Evolutionary conservation across 2,113 vertebrate genomes (phyloP), one percentile per base, ranked within the genome.

Genomic region (Colistium nudipinnis): DNA sequence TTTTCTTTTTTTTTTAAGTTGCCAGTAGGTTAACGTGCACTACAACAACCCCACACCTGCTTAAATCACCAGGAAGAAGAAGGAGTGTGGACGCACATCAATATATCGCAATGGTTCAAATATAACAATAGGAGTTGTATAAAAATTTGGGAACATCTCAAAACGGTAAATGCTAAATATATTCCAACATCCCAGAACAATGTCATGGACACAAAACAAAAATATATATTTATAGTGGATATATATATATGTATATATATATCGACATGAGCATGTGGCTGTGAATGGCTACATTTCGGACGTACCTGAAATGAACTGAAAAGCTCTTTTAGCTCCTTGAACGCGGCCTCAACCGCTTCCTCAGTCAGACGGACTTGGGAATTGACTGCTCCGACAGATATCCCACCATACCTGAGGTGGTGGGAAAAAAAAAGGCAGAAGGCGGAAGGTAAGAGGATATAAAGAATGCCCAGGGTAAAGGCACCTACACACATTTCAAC

Each of bases 361-460:
- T 89, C 87, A 0, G 76, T 92, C 71, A 94, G 55, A 31, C 19
- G 85, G 60, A 90, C 92, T 57, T 93, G 92, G 4, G 91, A 93
- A 84, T 93, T 93, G 70, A 89, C 65, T 3, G 48, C 92, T 27
- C 93, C 93, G 0, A 93, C 89, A 5, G 92, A 93, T 33, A 93
- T 81, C 10, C 93, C 93, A 5, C 92, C 92, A 1, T 89, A 94
- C 74, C 93, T 94, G 47, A 5, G 80, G 30, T 7, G 16, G 41
- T 7, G 41, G 28, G 13, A 45, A 5, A 35, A 14, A 19, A 65
- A 38, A 20, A 28, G 43, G 10, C 38, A 70, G 11, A 11, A 11
- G 19, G 35, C 52, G 55, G 38, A 30, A 6, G 4, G 22, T 13
- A 25, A 3, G n/a, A 47, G 43, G 8, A 10, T 16, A 22, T 6